These are phyloP conservation scores for Spodoptera exigua DNA, from an alignment of 2,888 invertebrate species.

Conservation along the genomic window DNA sequence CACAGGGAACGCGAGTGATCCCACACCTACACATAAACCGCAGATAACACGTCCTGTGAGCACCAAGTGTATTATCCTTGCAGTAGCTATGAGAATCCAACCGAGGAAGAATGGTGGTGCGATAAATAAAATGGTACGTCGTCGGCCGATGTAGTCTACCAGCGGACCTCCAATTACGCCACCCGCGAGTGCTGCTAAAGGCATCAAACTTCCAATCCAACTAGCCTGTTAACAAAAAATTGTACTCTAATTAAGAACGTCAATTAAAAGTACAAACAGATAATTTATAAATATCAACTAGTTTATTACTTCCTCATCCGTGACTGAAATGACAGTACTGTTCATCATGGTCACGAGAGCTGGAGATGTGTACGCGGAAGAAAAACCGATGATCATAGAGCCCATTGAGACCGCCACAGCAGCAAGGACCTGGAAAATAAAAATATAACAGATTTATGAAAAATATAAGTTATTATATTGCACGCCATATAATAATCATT, in stretches of 20 bases:
- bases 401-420: conserved; percentile 96
- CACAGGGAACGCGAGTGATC: conserved; percentile 96
- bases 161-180: conserved; percentile 95
- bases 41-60: conserved; percentile 94
- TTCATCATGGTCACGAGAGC: conserved; percentile 93
- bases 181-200: conserved; percentile 95
- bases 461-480: background rate
- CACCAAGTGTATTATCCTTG: conserved; percentile 92
- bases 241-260: conserved; percentile 9
- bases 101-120: conserved; percentile 94
- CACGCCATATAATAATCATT: too few species aligned
- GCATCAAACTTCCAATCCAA: conserved; percentile 97
- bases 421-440: conserved; percentile 92
- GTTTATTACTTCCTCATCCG: conserved; percentile 89
- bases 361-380: conserved; percentile 96
- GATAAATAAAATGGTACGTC: conserved; percentile 94
- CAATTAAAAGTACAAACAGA: conserved; percentile 5
- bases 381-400: conserved; percentile 96
- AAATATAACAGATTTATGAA: conserved; percentile 9
- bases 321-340: conserved; percentile 89
- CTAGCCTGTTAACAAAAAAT: conserved; percentile 90
- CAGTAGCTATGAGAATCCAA: conserved; percentile 95
- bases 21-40: conserved; percentile 96
- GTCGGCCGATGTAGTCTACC: conserved; percentile 95
- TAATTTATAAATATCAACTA: conserved; percentile 8